Conservation (phyloP, 92 coral and sea anemone genomes). For the Epizoanthus illoricatus region DNA sequence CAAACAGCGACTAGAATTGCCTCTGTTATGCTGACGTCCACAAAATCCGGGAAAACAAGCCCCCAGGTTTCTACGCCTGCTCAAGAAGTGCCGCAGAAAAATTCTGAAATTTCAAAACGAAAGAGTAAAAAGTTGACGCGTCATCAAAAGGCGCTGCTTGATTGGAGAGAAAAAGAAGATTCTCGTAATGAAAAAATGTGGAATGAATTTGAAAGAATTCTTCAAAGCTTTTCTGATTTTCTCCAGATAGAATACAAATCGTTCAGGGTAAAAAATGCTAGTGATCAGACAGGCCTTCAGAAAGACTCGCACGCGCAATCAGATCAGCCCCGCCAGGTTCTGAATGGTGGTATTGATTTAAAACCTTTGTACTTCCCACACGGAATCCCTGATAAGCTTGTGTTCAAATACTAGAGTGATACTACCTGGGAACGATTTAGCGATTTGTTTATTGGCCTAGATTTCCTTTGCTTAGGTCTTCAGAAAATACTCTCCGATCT, state of each 20-base stretch:
- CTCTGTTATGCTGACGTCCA: background rate
- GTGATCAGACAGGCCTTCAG: background rate
- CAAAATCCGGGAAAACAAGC: background rate
- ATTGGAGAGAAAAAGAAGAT: slow-evolving; percentile 19
- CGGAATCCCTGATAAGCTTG: slow-evolving; percentile 58
- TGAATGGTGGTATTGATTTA: background rate
- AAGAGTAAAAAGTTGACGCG: background rate
- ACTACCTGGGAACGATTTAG: too few species aligned
- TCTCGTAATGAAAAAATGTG: slow-evolving; percentile 50
- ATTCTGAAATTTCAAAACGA: background rate
- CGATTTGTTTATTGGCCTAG: too few species aligned
- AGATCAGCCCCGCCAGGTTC: background rate
- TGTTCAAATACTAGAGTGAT: slow-evolving; percentile 28
- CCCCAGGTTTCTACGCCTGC: too few species aligned
- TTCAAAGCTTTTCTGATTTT: slow-evolving; percentile 60
- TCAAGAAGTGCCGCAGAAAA: too few species aligned
- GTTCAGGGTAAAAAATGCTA: background rate
- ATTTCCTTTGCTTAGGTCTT: too few species aligned
- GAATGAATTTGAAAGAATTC: slow-evolving; percentile 73
- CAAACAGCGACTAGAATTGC: background rate
- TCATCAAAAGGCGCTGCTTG: slow-evolving; percentile 19
- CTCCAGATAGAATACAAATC: slow-evolving; percentile 61
- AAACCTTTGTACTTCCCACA: slow-evolving; percentile 63
- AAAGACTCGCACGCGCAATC: background rate
- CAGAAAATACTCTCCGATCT: too few species aligned